A percentile compares a stretch with the other conserved stretches of the same genome.
Evolutionary conservation across 2,797 vertebrate genomes (phyloP).

Genomic region (Anabas testudineus): DNA sequence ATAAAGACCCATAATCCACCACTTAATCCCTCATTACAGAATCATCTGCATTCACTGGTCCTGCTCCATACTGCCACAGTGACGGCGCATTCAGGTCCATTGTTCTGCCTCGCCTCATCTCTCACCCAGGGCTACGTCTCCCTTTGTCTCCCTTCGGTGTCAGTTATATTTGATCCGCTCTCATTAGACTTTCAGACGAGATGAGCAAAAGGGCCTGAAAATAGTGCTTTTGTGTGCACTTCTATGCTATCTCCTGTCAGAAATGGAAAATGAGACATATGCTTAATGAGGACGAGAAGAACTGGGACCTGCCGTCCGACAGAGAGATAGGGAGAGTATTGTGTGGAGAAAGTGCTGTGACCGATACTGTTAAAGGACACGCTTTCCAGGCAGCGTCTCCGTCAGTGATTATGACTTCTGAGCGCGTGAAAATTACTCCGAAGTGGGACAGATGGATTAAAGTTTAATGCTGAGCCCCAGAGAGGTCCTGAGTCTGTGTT

Average conservation of each 20-base stretch:
- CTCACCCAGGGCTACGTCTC: conserved; percentile 66
- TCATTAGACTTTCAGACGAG: conserved; percentile 84
- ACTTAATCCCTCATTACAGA: conserved; percentile 88
- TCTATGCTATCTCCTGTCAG: conserved; percentile 78
- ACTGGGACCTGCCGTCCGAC: conserved; percentile 58
- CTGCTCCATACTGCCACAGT: conserved; percentile 67
- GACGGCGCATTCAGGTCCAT: conserved; percentile 74
- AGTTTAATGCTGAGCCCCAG: conserved; percentile 49
- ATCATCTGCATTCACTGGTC: conserved; percentile 80
- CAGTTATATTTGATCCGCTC: conserved; percentile 81
- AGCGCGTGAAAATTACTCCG: conserved; percentile 57
- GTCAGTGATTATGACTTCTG: conserved; percentile 67
- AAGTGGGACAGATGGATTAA: conserved; percentile 76
- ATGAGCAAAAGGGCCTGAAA: conserved; percentile 75
- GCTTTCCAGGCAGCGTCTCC: conserved; percentile 51
- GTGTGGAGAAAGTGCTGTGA: conserved; percentile 49
- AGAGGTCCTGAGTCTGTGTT: conserved; percentile 39
- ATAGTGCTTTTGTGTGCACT: conserved; percentile 83
- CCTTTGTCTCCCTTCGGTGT: conserved; percentile 77
- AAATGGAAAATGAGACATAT: conserved; percentile 86
- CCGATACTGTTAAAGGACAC: conserved; percentile 64
- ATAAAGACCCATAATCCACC: conserved; percentile 86
- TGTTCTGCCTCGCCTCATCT: conserved; percentile 77
- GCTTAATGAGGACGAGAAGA: conserved; percentile 82
- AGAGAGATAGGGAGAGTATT: conserved; percentile 60